Percentiles rank a stretch among this genome's conserved stretches.
These are phyloP conservation scores for Trachelus tabidus DNA, from an alignment of 2,888 invertebrate genomes.

Conservation along the genomic window DNA sequence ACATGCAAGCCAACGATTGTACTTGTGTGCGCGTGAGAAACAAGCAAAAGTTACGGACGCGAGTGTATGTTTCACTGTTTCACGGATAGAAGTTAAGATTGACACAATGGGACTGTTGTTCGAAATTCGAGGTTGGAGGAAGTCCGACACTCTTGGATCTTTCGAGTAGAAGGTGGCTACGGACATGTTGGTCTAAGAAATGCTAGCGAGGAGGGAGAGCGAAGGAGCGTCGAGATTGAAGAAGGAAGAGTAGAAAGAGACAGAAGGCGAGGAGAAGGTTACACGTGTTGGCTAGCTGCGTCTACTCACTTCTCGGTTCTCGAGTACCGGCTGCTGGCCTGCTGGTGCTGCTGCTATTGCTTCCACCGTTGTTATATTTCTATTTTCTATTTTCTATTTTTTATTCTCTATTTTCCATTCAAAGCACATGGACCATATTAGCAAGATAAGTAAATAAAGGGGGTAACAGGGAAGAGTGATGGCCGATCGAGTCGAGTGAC, in stretches of 20 bases:
- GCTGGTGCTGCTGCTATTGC: no score
- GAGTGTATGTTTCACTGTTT: not conserved
- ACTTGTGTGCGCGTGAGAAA: not conserved
- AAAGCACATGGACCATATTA: conserved; percentile 54
- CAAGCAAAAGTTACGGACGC: not conserved
- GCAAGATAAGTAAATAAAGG: conserved; percentile 48
- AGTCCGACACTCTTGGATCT: conserved; percentile 30
- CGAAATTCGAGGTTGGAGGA: conserved; percentile 28
- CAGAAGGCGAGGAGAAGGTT: conserved; percentile 26
- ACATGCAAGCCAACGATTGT: not conserved
- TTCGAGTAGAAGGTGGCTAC: conserved; percentile 10
- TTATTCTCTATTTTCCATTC: conserved; percentile 26
- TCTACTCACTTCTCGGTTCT: conserved; percentile 32
- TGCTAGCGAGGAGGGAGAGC: conserved; percentile 18
- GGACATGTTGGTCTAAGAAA: conserved; percentile 18
- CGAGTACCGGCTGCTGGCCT: conserved; percentile 7
- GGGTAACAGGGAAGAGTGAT: conserved; percentile 14
- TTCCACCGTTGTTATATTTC: not conserved
- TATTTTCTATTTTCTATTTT: conserved; percentile 8
- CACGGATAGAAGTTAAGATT: not conserved
- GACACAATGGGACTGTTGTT: conserved; percentile 50
- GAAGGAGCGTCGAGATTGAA: conserved; percentile 20
- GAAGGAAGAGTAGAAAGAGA: conserved; percentile 1
- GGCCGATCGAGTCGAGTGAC: conserved; percentile 36
- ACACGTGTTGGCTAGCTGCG: conserved; percentile 38